Conservation (phyloP, 2,888 invertebrate species). For the Papilio demoleus region DNA sequence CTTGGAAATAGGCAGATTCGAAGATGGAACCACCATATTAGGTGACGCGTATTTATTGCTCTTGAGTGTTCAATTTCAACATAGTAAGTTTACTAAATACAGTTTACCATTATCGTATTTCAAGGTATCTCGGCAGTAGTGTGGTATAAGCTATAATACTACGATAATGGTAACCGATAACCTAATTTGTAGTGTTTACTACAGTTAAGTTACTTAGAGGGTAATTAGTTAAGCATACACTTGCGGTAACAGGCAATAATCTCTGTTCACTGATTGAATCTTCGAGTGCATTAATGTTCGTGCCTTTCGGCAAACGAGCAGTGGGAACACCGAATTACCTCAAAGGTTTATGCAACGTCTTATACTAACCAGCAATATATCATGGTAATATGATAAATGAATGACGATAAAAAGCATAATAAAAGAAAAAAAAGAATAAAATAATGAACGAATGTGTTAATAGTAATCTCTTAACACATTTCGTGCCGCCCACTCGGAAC, state of each 20-base stretch:
- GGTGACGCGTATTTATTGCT: too few species aligned
- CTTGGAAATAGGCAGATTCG: too few species aligned
- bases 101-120: background rate
- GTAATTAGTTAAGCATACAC: slow-evolving; percentile 40
- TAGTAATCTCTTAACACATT: too few species aligned
- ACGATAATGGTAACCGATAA: slow-evolving; percentile 15
- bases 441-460: too few species aligned
- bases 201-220: slow-evolving; percentile 29
- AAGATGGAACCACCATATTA: too few species aligned
- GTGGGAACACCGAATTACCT: slow-evolving; percentile 21
- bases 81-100: background rate
- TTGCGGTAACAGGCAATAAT: slow-evolving; percentile 37
- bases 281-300: slow-evolving; percentile 31
- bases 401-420: too few species aligned
- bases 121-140: background rate
- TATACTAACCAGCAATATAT: background rate
- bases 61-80: background rate
- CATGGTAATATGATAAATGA: background rate
- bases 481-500: too few species aligned
- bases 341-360: background rate
- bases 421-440: too few species aligned
- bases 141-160: slow-evolving; percentile 6
- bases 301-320: too few species aligned
- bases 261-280: slow-evolving; percentile 37
- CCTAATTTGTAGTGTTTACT: slow-evolving; percentile 34